Evolutionary conservation across 2,113 vertebrate species (phyloP), one percentile per base, ranked within the genome.

Genomic region (Glaucidium brasilianum): DNA sequence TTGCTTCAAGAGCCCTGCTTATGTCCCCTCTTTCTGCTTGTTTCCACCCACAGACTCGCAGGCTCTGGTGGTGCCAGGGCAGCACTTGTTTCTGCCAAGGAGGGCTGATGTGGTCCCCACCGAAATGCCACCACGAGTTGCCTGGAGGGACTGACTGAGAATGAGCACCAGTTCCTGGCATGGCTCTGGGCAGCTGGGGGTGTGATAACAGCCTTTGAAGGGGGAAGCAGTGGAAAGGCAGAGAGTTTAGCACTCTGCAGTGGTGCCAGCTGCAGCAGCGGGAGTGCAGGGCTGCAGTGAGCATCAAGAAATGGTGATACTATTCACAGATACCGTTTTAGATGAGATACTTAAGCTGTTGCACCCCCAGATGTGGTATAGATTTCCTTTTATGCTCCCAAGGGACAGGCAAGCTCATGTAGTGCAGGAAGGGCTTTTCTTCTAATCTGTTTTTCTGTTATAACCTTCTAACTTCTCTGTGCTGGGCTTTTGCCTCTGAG

Each of bases 1-100:
- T n/a, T 64, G 23, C 32, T 78, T 37, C 3, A 30, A 32, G 32
- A 63, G 25, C 9, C 30, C 21, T 59, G 32, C 23, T 17, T 17
- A 41, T 18, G 10, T 68, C 3, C 15, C 21, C 26, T 5, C 19
- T 37, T 25, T n/a, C 34, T 45, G 23, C 15, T 8, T 0, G 0
- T 63, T 59, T 68, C 16, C 26, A 53, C 43, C 3, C 14, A 1
- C 45, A 66, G n/a, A 18, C 32, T 43, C 10, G 27, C 45, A 50
- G 45, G 58, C 10, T 75, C 12, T 72, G 45, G 6, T 29, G 45
- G n/a, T 84, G 34, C 19, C 66, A 77, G 55, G 41, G 37, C 23
- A 64, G 53, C 29, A 6, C 37, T 82, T 35, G 37, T n/a, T 59
- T 52, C 62, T 35, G 32, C 30, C 0, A 5, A 56, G 37, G 59